Conservation (phyloP, 2,113 vertebrate species). For the Athene noctua region DNA sequence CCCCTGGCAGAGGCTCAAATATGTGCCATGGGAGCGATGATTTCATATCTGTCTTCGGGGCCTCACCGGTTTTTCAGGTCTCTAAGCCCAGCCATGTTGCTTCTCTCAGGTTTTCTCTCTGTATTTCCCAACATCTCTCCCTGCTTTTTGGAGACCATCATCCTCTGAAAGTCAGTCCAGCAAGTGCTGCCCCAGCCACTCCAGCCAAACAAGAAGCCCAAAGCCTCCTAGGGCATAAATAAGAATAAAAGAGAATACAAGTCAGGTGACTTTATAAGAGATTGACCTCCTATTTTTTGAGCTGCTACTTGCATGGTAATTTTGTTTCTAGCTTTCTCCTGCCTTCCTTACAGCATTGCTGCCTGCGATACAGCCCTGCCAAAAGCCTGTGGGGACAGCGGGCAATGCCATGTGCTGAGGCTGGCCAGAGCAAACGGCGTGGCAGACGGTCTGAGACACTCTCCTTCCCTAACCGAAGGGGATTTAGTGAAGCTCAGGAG, state of each 20-base stretch:
- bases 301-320: neutral
- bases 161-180: neutral
- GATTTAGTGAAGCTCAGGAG: neutral
- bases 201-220: neutral
- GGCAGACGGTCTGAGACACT: neutral
- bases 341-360: neutral
- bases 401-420: neutral
- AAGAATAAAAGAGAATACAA: neutral
- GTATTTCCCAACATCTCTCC: neutral
- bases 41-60: neutral
- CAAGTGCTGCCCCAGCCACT: rapidly evolving
- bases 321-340: neutral
- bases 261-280: neutral
- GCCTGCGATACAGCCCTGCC: neutral
- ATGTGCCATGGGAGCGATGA: neutral
- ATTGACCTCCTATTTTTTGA: neutral
- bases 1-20: constrained; percentile 39
- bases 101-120: neutral
- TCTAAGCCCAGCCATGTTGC: neutral
- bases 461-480: neutral
- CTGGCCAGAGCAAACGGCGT: neutral
- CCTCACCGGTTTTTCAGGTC: neutral
- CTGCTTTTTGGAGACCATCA: neutral
- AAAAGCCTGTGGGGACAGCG: neutral
- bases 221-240: neutral